Conservation (phyloP, 2,113 vertebrate genomes). For the Rhineura floridana region DNA sequence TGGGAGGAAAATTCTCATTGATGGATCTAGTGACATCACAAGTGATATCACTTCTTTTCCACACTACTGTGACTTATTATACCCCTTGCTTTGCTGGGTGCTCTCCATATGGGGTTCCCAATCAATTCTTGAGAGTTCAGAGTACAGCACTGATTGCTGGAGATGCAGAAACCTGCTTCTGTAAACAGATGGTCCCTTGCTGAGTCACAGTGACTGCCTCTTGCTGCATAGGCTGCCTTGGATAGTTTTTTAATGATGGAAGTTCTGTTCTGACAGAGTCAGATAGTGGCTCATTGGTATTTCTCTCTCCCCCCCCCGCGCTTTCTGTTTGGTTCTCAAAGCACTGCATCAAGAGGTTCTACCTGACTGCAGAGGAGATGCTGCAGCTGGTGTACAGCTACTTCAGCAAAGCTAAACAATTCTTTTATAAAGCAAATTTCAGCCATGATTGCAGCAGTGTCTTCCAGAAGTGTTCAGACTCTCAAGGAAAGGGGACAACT, state of each 20-base stretch:
- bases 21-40: background rate
- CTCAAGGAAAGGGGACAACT: conserved; percentile 3
- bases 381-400: conserved; percentile 75
- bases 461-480: conserved; percentile 61
- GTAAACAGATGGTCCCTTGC: background rate
- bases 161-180: background rate
- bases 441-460: conserved; percentile 70
- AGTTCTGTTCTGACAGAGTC: background rate
- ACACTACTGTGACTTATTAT: background rate
- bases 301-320: background rate
- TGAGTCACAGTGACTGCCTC: background rate
- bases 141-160: background rate
- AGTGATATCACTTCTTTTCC: background rate
- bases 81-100: background rate
- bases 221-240: too few relatives aligned
- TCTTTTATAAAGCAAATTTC: conserved; percentile 66
- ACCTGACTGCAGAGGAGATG: conserved; percentile 68
- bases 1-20: background rate
- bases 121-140: background rate
- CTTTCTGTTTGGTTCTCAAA: conserved; percentile 48
- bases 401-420: conserved; percentile 69
- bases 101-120: background rate
- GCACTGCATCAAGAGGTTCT: conserved; percentile 66
- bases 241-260: background rate
- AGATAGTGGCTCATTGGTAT: background rate